These are phyloP conservation scores for Cotesia typhae DNA, from an alignment of 1,140 invertebrate genomes.

Conservation along the genomic window DNA sequence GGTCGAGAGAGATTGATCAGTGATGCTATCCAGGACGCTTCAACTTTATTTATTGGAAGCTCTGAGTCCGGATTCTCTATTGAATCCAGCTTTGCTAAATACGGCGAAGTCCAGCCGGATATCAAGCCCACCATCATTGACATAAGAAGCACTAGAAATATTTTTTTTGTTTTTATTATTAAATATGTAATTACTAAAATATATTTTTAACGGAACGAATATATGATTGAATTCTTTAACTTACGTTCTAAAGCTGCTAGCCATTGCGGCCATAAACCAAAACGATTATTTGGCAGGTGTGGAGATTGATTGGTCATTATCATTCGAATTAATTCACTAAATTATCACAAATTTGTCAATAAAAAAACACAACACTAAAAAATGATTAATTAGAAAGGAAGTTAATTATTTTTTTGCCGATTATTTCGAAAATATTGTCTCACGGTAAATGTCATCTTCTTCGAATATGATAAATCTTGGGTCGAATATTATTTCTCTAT, in stretches of 20 bases:
- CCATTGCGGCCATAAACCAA: constrained; percentile 28
- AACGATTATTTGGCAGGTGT: background rate
- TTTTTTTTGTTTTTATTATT: background rate
- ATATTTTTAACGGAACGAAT: too few species aligned
- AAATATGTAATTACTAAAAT: too few species aligned
- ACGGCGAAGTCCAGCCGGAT: constrained; percentile 70
- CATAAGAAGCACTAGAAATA: constrained; percentile 54
- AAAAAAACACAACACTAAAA: too few species aligned
- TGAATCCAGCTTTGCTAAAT: constrained; percentile 61
- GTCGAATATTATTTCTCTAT: too few species aligned
- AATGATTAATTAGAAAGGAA: too few species aligned
- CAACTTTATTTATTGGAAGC: constrained; percentile 66
- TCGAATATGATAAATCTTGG: too few species aligned
- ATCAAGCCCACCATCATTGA: constrained; percentile 53
- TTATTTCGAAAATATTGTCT: background rate
- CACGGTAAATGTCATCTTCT: background rate
- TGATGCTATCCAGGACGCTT: constrained; percentile 74
- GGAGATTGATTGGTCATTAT: background rate
- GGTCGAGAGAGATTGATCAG: constrained; percentile 64
- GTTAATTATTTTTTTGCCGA: too few species aligned
- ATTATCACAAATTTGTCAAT: too few species aligned
- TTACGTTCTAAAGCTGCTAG: constrained; percentile 22
- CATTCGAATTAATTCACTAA: background rate
- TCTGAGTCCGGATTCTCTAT: constrained; percentile 55
- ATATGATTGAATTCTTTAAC: background rate